These are phyloP conservation scores for Aphaenogaster rudis DNA, from an alignment of 1,140 invertebrate species.

Conservation along the genomic window DNA sequence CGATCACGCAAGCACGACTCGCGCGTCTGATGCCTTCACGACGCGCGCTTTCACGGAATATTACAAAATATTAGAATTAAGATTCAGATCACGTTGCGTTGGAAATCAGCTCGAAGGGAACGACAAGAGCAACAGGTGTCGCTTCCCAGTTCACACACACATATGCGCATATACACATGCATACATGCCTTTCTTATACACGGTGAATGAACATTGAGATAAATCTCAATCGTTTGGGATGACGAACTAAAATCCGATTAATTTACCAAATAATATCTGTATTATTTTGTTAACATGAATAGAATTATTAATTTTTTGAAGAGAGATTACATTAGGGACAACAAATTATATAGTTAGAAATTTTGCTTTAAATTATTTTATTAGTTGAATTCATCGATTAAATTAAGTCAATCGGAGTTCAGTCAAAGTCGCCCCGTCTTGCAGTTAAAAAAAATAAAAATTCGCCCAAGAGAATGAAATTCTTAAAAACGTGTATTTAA, in stretches of 20 bases:
- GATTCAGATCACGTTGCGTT: not conserved
- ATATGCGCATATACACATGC: too few relatives aligned
- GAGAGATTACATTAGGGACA: not conserved
- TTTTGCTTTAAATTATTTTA: not conserved
- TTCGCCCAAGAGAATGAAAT: conserved; percentile 4
- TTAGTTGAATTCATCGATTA: not conserved
- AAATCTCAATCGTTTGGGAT: not conserved
- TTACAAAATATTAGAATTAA: conserved; percentile 18
- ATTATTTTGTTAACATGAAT: not conserved
- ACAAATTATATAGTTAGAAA: not conserved
- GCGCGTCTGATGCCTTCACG: not conserved
- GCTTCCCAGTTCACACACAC: not conserved
- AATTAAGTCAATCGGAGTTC: not conserved
- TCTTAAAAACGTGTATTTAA: conserved; percentile 40
- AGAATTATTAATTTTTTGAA: not conserved
- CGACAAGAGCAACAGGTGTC: not conserved
- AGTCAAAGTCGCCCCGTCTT: not conserved
- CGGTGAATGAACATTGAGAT: not conserved
- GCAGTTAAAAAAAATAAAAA: not conserved
- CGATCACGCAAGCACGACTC: not conserved
- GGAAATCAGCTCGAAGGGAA: not conserved
- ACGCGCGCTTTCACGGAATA: not conserved
- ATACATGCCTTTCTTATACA: not conserved
- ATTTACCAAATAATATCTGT: not conserved
- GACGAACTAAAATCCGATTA: not conserved